Evolutionary conservation across 2,797 vertebrate genomes (phyloP), one percentile per base, ranked within the genome.

Genomic region (Danio kyathit): DNA sequence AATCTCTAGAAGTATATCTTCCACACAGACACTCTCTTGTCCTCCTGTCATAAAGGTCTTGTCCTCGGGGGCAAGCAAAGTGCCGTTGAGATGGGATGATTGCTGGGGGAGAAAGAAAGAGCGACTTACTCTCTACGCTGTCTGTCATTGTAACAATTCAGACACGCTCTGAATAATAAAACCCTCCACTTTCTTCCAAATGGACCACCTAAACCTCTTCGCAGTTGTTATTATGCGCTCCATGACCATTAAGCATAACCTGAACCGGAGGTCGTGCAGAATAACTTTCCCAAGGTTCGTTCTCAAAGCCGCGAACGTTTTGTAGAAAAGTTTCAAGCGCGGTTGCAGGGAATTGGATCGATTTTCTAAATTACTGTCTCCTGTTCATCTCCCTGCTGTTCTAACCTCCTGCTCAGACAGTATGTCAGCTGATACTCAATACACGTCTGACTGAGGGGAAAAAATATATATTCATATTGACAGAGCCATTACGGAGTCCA

Each of bases 41-140:
- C 79, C 72, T 82, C 66, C 76, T 82, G 82, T 84, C 82, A 82
- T 60, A 76, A 80, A 74, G 82, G 82, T 80, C 76, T 74, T 59
- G 72, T 83, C 82, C 82, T 83, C 57, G 52, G 82, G 82, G 82
- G 76, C 64, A 75, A 69, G 64, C 72, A 80, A 71, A 83, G 76
- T 80, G 79, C 66, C 52, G 65, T 76, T 48, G 41, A 84, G 76
- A 75, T 74, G 66, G 59, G 51, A 80, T 76, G 73, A 80, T 63
- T 76, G 73, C 66, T 67, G 19, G 29, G 59, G 66, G 79, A 29
- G 61, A 8, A 59, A 75, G 59, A 71, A 44, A 52, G 52, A 52
- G 63, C 14, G 60, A 67, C 46, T 51, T 59, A 60, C 56, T 57
- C 64, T 71, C 65, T 71, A 60, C 3, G 17, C 59, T 65, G 79